These are phyloP conservation scores for Sylvicola cinctus DNA, from an alignment of 2,888 invertebrate species.

Conservation along the genomic window DNA sequence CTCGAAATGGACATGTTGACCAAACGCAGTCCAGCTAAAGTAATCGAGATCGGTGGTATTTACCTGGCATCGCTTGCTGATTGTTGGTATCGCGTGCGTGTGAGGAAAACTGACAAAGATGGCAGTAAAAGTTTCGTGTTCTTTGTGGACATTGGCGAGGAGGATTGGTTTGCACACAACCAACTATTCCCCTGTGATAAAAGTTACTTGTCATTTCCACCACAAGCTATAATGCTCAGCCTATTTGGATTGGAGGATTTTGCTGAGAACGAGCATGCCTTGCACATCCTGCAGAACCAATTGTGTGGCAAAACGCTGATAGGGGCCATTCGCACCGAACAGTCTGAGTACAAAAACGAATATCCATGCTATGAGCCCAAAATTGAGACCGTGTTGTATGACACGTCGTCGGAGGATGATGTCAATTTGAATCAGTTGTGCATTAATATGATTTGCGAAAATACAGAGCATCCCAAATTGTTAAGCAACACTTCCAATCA, in stretches of 20 bases:
- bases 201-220: constrained; percentile 40
- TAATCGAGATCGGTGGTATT: constrained; percentile 13
- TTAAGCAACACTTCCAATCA: constrained; percentile 13
- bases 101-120: constrained; percentile 27
- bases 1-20: constrained; percentile 26
- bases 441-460: constrained; percentile 28
- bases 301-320: constrained; percentile 35
- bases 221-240: constrained; percentile 51
- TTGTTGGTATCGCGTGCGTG: constrained; percentile 34
- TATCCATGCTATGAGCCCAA: constrained; percentile 25
- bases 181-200: constrained; percentile 38
- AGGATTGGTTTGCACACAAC: constrained; percentile 30
- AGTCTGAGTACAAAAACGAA: constrained; percentile 13
- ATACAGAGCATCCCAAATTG: constrained; percentile 18
- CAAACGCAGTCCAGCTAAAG: too few relatives aligned
- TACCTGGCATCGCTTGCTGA: constrained; percentile 27
- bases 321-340: constrained; percentile 28
- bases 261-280: constrained; percentile 22
- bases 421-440: constrained; percentile 41
- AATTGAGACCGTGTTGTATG: constrained; percentile 38
- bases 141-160: constrained; percentile 58
- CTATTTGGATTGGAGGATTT: constrained; percentile 50
- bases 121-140: constrained; percentile 32
- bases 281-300: constrained; percentile 19
- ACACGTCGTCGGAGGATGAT: constrained; percentile 40